Conservation (phyloP, 2,888 invertebrate species). For the Sarcophaga caerulescens region DNA sequence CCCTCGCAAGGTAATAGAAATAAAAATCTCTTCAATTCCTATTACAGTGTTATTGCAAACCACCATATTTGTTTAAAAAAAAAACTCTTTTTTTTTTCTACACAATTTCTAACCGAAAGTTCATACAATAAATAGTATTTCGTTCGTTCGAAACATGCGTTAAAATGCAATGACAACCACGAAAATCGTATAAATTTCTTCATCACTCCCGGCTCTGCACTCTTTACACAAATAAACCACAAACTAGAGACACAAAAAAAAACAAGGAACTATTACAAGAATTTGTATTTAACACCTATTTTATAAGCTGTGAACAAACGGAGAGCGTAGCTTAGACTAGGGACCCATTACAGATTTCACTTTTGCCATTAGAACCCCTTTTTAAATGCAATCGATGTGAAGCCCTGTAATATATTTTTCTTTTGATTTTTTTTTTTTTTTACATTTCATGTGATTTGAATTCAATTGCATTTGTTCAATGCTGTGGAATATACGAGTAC, state of each 20-base stretch:
- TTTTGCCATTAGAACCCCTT: no score
- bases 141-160: constrained; percentile 48
- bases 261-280: constrained; percentile 23
- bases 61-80: constrained; percentile 13
- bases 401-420: no score
- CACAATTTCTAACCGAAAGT: constrained; percentile 45
- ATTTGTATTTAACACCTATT: constrained; percentile 49
- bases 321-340: background rate
- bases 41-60: constrained; percentile 39
- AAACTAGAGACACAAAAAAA: background rate
- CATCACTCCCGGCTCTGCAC: background rate
- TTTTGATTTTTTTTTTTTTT: background rate
- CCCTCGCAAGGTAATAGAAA: background rate
- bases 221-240: background rate
- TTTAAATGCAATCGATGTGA: background rate
- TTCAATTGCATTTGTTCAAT: constrained; percentile 27
- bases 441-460: constrained; percentile 27
- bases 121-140: constrained; percentile 55
- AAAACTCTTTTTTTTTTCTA: background rate
- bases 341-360: background rate
- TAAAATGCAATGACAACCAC: constrained; percentile 59
- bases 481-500: constrained; percentile 1
- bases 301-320: background rate
- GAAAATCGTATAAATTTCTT: constrained; percentile 42
- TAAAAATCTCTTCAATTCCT: constrained; percentile 15